These are phyloP conservation scores for Chironomus tepperi DNA, from an alignment of 1,140 invertebrate species.

Conservation along the genomic window DNA sequence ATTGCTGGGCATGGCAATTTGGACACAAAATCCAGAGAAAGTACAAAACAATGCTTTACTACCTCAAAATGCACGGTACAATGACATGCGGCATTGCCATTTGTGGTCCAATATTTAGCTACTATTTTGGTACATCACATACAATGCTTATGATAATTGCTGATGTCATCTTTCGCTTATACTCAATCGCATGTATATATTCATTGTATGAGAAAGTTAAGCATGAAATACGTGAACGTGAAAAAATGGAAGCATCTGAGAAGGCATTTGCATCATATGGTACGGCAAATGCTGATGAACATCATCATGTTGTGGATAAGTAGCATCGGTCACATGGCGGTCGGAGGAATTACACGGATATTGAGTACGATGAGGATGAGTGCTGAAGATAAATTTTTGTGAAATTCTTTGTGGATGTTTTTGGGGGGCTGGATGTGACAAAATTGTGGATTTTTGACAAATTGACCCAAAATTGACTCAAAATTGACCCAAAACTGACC, in stretches of 20 bases:
- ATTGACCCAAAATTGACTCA: too few species aligned
- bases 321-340: neutral
- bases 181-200: neutral
- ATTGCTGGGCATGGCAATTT: too few species aligned
- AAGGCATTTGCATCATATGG: neutral
- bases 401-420: too few species aligned
- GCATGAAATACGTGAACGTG: neutral
- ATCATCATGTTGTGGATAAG: neutral
- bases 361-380: neutral
- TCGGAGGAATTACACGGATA: neutral
- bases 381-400: neutral
- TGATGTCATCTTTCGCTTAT: neutral
- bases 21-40: neutral
- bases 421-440: too few species aligned
- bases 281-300: neutral
- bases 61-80: neutral
- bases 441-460: too few species aligned
- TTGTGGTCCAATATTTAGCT: neutral
- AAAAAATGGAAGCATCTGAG: neutral
- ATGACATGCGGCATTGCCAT: neutral
- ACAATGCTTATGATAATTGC: neutral
- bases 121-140: neutral
- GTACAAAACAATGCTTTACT: constrained; percentile 12
- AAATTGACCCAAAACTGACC: too few species aligned
- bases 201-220: neutral